A percentile compares a stretch with the other conserved stretches of the same genome.
phyloP scores from a whole-genome alignment of 2,888 invertebrate species.

The Hydroisotoma schaefferi region DNA sequence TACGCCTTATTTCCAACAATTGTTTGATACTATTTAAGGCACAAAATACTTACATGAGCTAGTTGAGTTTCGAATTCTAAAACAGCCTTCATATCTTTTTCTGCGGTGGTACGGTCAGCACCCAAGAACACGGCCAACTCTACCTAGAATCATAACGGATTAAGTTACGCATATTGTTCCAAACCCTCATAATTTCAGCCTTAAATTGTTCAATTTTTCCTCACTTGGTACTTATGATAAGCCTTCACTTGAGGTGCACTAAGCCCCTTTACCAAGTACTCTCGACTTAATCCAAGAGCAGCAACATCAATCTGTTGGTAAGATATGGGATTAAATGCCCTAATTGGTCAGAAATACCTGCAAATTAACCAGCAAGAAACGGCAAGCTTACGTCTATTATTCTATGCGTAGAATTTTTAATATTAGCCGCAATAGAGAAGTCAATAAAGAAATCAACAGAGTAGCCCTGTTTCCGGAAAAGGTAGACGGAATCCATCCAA shows the following conservation, averaged over 20 bases:
- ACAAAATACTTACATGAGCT: constrained; percentile 71
- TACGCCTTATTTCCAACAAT: too few relatives aligned
- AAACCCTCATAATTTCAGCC: neutral
- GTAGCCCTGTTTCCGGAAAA: constrained; percentile 74
- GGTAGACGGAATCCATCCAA: constrained; percentile 79
- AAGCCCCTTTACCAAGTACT: constrained; percentile 77
- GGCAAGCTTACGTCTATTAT: constrained; percentile 77
- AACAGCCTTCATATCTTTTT: constrained; percentile 70
- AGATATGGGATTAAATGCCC: too few relatives aligned
- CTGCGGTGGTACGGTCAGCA: constrained; percentile 66
- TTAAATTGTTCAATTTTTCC: too few relatives aligned
- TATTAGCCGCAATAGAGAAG: constrained; percentile 82
- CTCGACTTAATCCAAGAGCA: constrained; percentile 75
- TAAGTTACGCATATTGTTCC: neutral
- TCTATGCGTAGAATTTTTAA: constrained; percentile 80
- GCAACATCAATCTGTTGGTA: constrained; percentile 75
- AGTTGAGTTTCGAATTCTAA: constrained; percentile 83
- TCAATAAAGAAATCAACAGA: constrained; percentile 87
- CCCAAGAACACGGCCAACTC: constrained; percentile 82
- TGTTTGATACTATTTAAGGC: neutral
- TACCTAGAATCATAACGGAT: constrained; percentile 56
- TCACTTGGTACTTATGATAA: constrained; percentile 73
- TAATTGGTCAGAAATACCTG: too few relatives aligned
- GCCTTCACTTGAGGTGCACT: constrained; percentile 80
- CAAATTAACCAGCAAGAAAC: too few relatives aligned